Evolutionary conservation across 2,797 vertebrate genomes (phyloP).

Genomic region (Urosaurus nigricauda): DNA sequence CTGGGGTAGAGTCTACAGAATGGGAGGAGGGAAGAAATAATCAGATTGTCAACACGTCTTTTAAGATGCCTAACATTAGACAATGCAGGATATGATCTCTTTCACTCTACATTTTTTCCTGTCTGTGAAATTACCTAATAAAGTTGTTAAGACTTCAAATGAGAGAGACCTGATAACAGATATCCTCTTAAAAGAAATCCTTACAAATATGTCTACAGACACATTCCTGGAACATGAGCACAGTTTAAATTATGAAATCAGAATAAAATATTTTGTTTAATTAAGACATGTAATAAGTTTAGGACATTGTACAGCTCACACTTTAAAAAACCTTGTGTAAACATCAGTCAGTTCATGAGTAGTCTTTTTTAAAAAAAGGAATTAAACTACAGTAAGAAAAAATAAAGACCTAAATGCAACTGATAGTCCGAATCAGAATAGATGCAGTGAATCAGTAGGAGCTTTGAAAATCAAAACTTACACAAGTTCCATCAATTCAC

Average conservation of each 20-base stretch:
- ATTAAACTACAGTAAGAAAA: not conserved
- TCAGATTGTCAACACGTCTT: not conserved
- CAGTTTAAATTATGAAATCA: not conserved
- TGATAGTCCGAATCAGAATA: too few relatives aligned
- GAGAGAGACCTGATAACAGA: not conserved
- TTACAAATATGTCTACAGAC: not conserved
- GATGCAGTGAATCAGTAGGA: too few relatives aligned
- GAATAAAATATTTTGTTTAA: not conserved
- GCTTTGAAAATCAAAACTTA: too few relatives aligned
- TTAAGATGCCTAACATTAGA: not conserved
- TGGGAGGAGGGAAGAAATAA: not conserved
- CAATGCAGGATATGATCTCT: not conserved
- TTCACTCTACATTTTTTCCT: not conserved
- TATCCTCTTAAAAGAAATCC: not conserved
- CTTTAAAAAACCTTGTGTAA: not conserved
- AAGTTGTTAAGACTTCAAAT: not conserved
- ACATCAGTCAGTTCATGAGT: not conserved
- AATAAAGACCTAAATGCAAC: not conserved
- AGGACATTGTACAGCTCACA: not conserved
- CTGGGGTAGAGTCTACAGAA: not conserved
- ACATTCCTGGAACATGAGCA: not conserved
- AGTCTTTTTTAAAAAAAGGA: not conserved
- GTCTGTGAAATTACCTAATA: not conserved
- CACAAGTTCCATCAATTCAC: too few relatives aligned
- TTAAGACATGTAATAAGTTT: not conserved